Evolutionary conservation across 2,888 invertebrate genomes (phyloP).

Genomic region (Aelia acuminata): DNA sequence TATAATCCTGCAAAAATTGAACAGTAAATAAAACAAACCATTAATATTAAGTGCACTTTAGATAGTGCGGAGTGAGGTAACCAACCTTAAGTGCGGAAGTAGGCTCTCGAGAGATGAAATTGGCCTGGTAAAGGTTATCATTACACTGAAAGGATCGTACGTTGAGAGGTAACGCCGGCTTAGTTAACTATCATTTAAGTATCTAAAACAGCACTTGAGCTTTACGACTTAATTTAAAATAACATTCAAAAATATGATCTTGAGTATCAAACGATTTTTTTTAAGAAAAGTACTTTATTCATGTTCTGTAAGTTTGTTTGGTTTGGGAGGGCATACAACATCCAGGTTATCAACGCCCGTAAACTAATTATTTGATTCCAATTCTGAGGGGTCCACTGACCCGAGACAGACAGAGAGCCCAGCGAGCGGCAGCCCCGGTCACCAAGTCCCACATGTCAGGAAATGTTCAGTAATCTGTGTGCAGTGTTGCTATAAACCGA

Average conservation of each 20-base stretch:
- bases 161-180: not conserved
- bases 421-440: no score
- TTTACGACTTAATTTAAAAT: not conserved
- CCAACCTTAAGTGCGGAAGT: constrained; percentile 28
- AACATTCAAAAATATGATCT: not conserved
- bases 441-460: no score
- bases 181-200: not conserved
- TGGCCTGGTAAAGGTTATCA: constrained; percentile 28
- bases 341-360: no score
- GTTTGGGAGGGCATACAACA: no score
- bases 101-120: not conserved
- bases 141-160: not conserved
- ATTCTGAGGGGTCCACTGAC: no score
- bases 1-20: not conserved
- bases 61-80: not conserved
- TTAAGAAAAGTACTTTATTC: no score
- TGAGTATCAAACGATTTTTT: not conserved
- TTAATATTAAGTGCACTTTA: not conserved
- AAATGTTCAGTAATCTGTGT: no score
- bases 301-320: no score
- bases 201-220: not conserved
- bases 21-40: not conserved
- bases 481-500: no score
- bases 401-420: no score
- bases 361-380: no score